Evolutionary conservation across 2,888 invertebrate species (phyloP).

Genomic region (Lissocephala sabroskyi): DNA sequence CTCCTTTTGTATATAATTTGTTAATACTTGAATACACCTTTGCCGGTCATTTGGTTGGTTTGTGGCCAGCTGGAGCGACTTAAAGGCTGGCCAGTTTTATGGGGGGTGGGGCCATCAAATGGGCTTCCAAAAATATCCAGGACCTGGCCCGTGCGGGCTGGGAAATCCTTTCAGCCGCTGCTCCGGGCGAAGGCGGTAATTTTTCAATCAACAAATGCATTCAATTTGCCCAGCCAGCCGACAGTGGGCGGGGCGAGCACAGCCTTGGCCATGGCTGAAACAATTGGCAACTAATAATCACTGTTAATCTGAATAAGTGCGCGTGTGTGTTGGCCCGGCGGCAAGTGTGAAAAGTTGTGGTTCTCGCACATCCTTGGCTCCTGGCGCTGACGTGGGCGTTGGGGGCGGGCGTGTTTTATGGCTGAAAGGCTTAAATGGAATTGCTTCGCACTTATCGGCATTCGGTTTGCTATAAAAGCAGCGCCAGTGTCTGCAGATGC

Average conservation of each 20-base stretch:
- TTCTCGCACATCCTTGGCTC: constrained; percentile 8
- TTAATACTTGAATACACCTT: too few species aligned
- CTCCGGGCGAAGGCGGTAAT: constrained; percentile 55
- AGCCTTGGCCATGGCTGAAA: constrained; percentile 48
- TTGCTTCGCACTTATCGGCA: constrained; percentile 18
- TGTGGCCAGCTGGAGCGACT: too few species aligned
- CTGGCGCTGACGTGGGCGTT: too few species aligned
- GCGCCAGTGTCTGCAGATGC: constrained; percentile 11
- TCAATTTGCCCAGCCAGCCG: constrained; percentile 61
- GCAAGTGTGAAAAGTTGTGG: constrained; percentile 1
- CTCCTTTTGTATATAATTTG: too few species aligned
- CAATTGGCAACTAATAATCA: constrained; percentile 70
- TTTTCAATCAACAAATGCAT: constrained; percentile 73
- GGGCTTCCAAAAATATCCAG: too few species aligned
- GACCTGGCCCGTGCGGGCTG: not conserved
- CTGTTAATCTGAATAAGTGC: constrained; percentile 62
- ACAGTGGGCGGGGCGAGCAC: constrained; percentile 40
- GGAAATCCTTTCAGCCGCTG: constrained; percentile 4
- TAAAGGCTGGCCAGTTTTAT: too few species aligned
- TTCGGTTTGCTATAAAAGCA: constrained; percentile 41
- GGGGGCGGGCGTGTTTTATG: constrained; percentile 22
- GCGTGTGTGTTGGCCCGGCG: constrained; percentile 18
- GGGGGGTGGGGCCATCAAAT: too few species aligned
- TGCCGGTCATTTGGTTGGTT: too few species aligned
- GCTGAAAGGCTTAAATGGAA: constrained; percentile 30